These are phyloP conservation scores for Bursaphelenchus mucronatus DNA, from an alignment of 1,140 invertebrate genomes.

Conservation along the genomic window DNA sequence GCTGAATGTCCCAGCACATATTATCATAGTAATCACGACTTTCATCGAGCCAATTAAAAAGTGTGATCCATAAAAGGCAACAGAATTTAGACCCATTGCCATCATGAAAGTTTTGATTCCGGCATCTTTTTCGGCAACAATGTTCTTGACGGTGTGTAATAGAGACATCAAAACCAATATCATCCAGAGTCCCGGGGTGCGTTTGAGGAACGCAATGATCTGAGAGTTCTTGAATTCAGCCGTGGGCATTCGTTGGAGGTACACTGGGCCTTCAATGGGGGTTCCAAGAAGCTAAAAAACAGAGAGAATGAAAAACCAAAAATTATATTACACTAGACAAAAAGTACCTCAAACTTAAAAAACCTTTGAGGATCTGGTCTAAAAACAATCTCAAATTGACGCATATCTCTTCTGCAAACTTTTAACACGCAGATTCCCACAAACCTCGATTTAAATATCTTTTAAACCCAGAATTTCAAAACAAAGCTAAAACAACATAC, in stretches of 20 bases:
- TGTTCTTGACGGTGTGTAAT: slow-evolving; percentile 47
- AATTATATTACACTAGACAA: background rate
- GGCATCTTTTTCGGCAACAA: slow-evolving; percentile 48
- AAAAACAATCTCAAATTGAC: too few relatives aligned
- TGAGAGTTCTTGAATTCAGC: slow-evolving; percentile 31
- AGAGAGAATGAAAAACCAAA: background rate
- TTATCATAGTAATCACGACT: slow-evolving; percentile 25
- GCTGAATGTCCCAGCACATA: slow-evolving; percentile 20
- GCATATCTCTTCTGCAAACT: too few relatives aligned
- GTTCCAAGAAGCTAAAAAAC: slow-evolving; percentile 27
- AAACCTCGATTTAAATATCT: too few relatives aligned
- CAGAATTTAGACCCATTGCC: slow-evolving; percentile 44
- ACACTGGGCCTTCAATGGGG: slow-evolving; percentile 29
- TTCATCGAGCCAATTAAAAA: slow-evolving; percentile 43
- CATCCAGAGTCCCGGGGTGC: slow-evolving; percentile 34
- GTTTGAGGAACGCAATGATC: slow-evolving; percentile 32
- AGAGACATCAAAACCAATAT: slow-evolving; percentile 31
- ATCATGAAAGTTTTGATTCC: slow-evolving; percentile 54
- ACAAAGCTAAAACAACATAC: slow-evolving; percentile 22
- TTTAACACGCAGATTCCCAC: too few relatives aligned
- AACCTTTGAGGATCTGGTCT: background rate
- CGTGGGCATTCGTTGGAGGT: slow-evolving; percentile 34
- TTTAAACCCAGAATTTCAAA: background rate
- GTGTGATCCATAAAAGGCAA: slow-evolving; percentile 44
- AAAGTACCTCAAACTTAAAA: too few relatives aligned